A percentile compares a stretch with the other conserved stretches of the same genome.
These are phyloP conservation scores for Chrysodeixis includens DNA, from an alignment of 2,888 invertebrate genomes.

Conservation along the genomic window DNA sequence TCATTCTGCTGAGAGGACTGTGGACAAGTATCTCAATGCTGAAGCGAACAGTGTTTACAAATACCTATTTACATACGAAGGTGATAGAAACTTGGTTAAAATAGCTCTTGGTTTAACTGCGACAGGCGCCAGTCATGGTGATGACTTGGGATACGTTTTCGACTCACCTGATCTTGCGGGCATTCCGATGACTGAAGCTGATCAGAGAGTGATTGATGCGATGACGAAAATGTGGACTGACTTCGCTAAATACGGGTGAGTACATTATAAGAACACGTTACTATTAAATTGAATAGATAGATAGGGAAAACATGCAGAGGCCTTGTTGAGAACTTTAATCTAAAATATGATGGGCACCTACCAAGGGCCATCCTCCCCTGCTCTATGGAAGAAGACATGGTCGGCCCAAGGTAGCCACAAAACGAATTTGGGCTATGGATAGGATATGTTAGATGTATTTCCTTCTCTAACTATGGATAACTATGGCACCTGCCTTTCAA, in stretches of 20 bases:
- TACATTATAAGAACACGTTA: too few relatives aligned
- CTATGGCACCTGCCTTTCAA: too few relatives aligned
- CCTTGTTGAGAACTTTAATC: too few relatives aligned
- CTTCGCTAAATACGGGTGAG: conserved; percentile 77
- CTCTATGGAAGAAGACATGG: too few relatives aligned
- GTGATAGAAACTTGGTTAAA: conserved; percentile 48
- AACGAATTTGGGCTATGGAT: too few relatives aligned
- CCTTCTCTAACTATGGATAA: too few relatives aligned
- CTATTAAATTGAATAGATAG: too few relatives aligned
- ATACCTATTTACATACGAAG: conserved; percentile 70
- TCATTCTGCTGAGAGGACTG: conserved; percentile 67
- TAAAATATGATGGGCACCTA: too few relatives aligned
- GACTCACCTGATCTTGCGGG: conserved; percentile 34
- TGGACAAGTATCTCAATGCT: conserved; percentile 62
- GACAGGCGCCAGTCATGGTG: conserved; percentile 66
- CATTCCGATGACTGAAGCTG: conserved; percentile 55
- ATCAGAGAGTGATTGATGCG: conserved; percentile 69
- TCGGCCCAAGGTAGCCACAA: too few relatives aligned
- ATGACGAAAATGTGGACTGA: conserved; percentile 81
- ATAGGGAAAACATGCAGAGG: too few relatives aligned
- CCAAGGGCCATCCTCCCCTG: too few relatives aligned
- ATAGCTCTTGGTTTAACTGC: conserved; percentile 24
- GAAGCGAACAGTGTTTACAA: conserved; percentile 65
- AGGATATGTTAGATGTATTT: too few relatives aligned
- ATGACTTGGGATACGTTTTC: conserved; percentile 75